Conservation (phyloP, 1,140 invertebrate species). For the Metopolophium dirhodum region DNA sequence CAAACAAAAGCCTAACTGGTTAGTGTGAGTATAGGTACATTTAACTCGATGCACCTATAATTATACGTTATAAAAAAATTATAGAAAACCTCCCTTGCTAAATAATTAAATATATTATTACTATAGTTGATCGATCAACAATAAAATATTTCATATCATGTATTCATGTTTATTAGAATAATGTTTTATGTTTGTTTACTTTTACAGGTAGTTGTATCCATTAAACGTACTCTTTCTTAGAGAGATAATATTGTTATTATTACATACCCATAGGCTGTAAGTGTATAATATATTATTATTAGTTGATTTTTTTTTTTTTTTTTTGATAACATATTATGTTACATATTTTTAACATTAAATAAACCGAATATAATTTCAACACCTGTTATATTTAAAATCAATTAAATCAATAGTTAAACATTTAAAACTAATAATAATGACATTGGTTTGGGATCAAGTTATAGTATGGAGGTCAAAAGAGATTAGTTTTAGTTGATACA, state of each 20-base stretch:
- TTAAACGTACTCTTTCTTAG: neutral
- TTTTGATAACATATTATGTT: neutral
- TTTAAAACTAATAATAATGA: neutral
- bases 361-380: neutral
- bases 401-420: neutral
- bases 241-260: neutral
- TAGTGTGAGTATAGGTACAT: neutral
- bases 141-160: neutral
- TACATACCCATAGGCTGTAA: neutral
- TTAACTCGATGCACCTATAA: too few species aligned
- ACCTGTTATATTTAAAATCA: neutral
- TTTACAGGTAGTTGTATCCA: neutral
- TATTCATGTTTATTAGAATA: neutral
- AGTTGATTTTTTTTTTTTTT: neutral
- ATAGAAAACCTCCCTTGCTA: neutral
- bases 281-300: too few species aligned
- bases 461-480: slow-evolving; percentile 23
- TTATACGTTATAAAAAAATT: neutral
- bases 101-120: neutral
- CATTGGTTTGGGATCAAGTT: slow-evolving; percentile 29
- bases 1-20: neutral
- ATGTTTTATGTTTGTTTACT: neutral
- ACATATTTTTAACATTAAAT: neutral
- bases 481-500: slow-evolving; percentile 20
- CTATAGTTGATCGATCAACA: neutral